Evolutionary conservation across 2,888 invertebrate species (phyloP).

Genomic region (Dryadula phaetusa): DNA sequence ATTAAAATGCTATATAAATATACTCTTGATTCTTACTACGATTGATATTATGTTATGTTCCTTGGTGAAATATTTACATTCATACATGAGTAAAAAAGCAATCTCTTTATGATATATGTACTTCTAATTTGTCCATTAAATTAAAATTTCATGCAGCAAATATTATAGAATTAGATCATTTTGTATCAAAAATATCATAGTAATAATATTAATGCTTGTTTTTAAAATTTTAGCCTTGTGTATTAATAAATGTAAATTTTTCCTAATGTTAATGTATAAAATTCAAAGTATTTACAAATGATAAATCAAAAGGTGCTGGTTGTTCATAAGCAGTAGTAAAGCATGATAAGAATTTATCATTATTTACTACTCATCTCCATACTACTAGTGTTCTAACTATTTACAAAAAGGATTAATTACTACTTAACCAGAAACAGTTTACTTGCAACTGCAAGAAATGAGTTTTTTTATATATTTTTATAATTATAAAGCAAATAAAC

Average conservation of each 20-base stretch:
- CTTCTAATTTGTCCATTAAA: no score
- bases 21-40: no score
- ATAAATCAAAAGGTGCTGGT: neutral
- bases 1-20: no score
- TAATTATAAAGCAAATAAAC: slow-evolving; percentile 57
- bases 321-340: neutral
- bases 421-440: neutral
- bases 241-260: neutral
- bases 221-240: no score
- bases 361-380: neutral
- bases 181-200: no score
- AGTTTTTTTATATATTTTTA: slow-evolving; percentile 47
- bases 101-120: no score
- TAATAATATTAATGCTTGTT: no score
- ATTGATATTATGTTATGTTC: no score
- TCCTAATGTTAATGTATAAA: neutral
- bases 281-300: neutral
- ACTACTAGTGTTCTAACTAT: slow-evolving; percentile 7
- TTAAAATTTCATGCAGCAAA: no score
- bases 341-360: slow-evolving; percentile 8
- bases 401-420: slow-evolving; percentile 6
- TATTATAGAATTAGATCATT: no score
- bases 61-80: no score
- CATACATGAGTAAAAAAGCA: no score
- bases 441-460: neutral